These are phyloP conservation scores for Rhizomys pruinosus DNA, from an alignment of 2,113 vertebrate genomes.

Conservation along the genomic window DNA sequence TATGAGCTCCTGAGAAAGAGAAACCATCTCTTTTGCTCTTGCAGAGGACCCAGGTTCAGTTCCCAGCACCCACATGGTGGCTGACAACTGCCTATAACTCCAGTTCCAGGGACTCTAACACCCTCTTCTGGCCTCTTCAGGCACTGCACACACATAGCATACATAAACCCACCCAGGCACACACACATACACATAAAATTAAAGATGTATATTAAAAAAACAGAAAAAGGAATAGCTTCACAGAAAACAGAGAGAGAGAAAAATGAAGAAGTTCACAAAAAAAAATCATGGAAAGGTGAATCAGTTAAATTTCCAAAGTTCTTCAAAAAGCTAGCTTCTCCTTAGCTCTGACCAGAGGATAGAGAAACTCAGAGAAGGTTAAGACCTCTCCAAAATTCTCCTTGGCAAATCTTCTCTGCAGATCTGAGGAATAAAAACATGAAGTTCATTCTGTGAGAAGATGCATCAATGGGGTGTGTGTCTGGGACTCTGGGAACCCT, in stretches of 20 bases:
- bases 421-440: rapidly evolving
- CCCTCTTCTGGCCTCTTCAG: too few species aligned
- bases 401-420: rapidly evolving
- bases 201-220: too few species aligned
- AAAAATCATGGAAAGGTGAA: neutral
- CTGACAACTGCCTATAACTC: too few species aligned
- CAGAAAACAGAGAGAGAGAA: too few species aligned
- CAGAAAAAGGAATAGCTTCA: too few species aligned
- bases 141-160: too few species aligned
- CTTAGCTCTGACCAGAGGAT: neutral
- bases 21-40: neutral
- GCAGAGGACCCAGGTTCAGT: too few species aligned
- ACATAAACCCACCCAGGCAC: too few species aligned
- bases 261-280: neutral
- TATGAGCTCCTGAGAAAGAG: neutral
- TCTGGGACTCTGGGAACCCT: neutral
- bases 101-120: too few species aligned
- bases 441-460: rapidly evolving
- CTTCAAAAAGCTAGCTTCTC: neutral
- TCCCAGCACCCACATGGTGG: too few species aligned
- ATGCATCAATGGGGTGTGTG: rapidly evolving
- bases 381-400: neutral
- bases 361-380: neutral
- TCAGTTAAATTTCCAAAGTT: neutral
- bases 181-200: too few species aligned